Percentiles rank a stretch among this genome's conserved stretches.
Conservation (phyloP, 2,888 invertebrate genomes). For the Aphidius colemani region DNA sequence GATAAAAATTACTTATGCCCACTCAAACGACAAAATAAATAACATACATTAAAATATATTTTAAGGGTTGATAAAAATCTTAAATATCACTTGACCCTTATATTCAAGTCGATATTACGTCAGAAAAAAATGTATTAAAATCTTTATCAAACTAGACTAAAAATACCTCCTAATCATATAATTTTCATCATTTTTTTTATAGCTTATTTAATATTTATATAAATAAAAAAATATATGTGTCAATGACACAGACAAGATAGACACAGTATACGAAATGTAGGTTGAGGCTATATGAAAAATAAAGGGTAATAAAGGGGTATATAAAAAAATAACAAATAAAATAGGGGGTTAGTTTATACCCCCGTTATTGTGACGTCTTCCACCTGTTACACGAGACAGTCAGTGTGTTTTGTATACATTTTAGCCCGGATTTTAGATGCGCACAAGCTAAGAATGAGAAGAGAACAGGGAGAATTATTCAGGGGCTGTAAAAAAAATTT, state of each 20-base stretch:
- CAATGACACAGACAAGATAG: no score
- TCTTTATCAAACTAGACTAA: slow-evolving; percentile 15
- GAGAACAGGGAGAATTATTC: slow-evolving; percentile 13
- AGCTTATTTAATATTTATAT: no score
- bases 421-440: not conserved
- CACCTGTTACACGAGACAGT: slow-evolving; percentile 52
- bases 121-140: not conserved
- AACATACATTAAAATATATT: slow-evolving; percentile 5
- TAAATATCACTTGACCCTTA: no score
- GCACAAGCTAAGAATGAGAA: slow-evolving; percentile 14
- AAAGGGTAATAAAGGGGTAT: no score
- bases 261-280: no score
- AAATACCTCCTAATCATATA: not conserved
- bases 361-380: slow-evolving; percentile 47
- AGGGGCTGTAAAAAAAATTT: not conserved
- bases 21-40: no score
- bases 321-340: no score
- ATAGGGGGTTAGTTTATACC: slow-evolving; percentile 25
- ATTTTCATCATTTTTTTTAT: no score
- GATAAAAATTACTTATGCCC: no score
- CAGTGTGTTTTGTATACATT: slow-evolving; percentile 31
- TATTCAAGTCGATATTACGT: no score
- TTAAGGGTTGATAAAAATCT: slow-evolving; percentile 1
- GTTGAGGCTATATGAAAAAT: no score
- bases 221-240: no score